Evolutionary conservation across 1,140 invertebrate genomes (phyloP), one percentile per base, ranked within the genome.

Genomic region (Trichonephila clavata): DNA sequence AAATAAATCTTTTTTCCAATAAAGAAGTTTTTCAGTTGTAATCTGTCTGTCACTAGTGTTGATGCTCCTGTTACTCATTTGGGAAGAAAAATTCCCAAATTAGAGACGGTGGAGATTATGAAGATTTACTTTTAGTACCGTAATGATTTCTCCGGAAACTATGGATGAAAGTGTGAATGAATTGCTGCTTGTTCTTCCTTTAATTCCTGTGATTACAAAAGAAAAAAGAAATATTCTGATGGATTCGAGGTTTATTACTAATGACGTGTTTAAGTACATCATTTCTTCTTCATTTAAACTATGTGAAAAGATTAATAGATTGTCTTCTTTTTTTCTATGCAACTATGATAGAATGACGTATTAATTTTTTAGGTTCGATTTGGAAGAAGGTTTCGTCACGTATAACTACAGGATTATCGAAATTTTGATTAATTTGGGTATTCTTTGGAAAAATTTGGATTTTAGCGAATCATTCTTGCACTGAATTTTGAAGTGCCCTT

Each of bases 151-250:
- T 39, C 27, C 4, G 32, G 6, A 6, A 68, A 61, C 8, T 83
- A 57, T 57, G 21, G 80, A 84, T 84, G n/a, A n/a, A 32, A 84
- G 50, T 84, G 24, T 57, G 21, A 24, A 87, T 63, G 61, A 63
- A 87, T 87, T 65, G 61, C 86, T 20, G 86, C 21, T 50, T 50
- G 86, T 87, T 63, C 63, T 13, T 24, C 16, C 86, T 27, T 27
- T 87, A 87, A 87, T 87, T 10, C 61, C 60, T 2, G 86, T 87
- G 86, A 87, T 87, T 87, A 87, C 60, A 63, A 39, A n/a, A 32
- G 21, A 21, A 13, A 43, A 32, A 87, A 87, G 86, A 43, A 43
- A 24, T 50, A 50, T 24, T 43, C 6, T 27, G 59, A 21, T 32
- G 20, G 21, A 32, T 57, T 7, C 27, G 13, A 24, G 60, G 60